phyloP scores from a whole-genome alignment of 2,797 vertebrate species.

The Petrocephalus schoutedeni region DNA sequence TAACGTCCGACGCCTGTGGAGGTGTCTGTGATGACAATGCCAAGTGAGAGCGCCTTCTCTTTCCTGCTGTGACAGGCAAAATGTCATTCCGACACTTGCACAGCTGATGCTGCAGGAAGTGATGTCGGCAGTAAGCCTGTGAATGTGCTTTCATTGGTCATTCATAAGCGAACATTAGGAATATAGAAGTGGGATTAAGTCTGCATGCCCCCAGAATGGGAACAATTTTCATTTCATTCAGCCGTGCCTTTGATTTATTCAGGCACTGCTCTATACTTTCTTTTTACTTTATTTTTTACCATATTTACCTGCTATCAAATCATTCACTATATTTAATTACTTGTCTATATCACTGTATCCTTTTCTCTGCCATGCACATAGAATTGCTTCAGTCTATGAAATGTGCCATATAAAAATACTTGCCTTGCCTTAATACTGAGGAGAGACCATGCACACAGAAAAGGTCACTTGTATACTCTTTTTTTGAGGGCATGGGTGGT shows the following conservation, averaged over 20 bases:
- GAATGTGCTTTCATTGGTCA: neutral
- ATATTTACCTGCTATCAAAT: neutral
- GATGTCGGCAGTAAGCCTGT: neutral
- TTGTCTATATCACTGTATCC: neutral
- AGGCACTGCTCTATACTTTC: neutral
- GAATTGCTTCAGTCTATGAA: neutral
- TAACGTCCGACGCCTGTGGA: constrained; percentile 69
- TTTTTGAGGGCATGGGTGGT: neutral
- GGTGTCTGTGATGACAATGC: constrained; percentile 73
- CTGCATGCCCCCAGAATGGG: neutral
- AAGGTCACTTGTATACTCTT: neutral
- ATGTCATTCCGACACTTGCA: neutral
- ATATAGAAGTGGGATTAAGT: neutral
- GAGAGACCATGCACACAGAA: neutral
- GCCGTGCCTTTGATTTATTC: neutral
- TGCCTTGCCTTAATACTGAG: neutral
- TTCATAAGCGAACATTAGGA: neutral
- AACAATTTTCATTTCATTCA: neutral
- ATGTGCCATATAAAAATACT: neutral
- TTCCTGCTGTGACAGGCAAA: neutral
- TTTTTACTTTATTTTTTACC: neutral
- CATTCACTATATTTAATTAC: neutral
- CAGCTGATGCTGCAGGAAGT: neutral
- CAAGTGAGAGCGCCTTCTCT: constrained; percentile 67
- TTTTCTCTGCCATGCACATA: neutral